phyloP scores from a whole-genome alignment of 2,888 invertebrate species.

The Ornithoptera priamus region DNA sequence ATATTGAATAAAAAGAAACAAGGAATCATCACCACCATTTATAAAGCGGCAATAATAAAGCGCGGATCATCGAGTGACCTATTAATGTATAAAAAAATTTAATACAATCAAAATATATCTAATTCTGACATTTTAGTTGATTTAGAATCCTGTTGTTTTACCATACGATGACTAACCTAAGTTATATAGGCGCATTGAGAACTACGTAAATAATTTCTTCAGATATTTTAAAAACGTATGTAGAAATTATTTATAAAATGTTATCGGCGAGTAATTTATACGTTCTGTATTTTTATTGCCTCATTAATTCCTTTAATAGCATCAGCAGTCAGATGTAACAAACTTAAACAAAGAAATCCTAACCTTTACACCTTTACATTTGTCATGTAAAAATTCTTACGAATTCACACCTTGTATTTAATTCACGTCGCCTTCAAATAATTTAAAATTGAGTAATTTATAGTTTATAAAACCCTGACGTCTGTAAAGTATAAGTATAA shows the following conservation, averaged over 20 bases:
- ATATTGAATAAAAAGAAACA: neutral
- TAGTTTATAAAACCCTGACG: neutral
- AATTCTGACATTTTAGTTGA: too few relatives aligned
- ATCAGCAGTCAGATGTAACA: slow-evolving; percentile 7
- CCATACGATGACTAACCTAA: too few relatives aligned
- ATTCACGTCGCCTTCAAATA: slow-evolving; percentile 13
- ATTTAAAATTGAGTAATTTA: slow-evolving; percentile 4
- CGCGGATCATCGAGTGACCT: too few relatives aligned
- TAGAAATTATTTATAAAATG: neutral
- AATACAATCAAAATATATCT: too few relatives aligned
- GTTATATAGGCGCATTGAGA: neutral
- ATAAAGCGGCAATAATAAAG: neutral
- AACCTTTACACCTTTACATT: slow-evolving; percentile 25
- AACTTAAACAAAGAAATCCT: slow-evolving; percentile 16
- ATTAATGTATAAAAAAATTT: too few relatives aligned
- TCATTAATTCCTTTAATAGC: slow-evolving; percentile 9
- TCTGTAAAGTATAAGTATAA: neutral
- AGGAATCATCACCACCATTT: neutral
- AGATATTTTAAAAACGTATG: neutral
- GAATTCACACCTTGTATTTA: slow-evolving; percentile 26
- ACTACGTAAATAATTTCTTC: neutral
- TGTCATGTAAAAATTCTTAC: slow-evolving; percentile 19
- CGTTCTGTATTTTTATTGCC: slow-evolving; percentile 4
- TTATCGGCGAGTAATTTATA: neutral
- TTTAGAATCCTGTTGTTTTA: too few relatives aligned